phyloP scores from a whole-genome alignment of 2,888 invertebrate genomes.

The Omphaloscelis lunosa region DNA sequence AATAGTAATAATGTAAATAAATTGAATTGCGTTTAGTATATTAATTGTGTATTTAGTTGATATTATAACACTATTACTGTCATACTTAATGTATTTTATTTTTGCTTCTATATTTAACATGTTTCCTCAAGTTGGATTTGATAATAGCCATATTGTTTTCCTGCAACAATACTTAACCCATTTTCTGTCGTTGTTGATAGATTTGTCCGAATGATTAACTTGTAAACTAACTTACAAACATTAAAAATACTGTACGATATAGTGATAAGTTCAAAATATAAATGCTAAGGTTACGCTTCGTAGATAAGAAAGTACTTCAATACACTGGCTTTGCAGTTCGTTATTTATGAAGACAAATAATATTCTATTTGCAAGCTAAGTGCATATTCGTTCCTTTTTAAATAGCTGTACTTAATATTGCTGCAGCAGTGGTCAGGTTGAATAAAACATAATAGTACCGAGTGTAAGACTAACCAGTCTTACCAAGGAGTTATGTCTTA shows the following conservation, averaged over 20 bases:
- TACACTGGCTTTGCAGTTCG: constrained; percentile 21
- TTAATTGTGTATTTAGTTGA: constrained; percentile 21
- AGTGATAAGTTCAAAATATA: constrained; percentile 50
- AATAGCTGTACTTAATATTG: background rate
- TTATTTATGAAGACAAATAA: constrained; percentile 1
- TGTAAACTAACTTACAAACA: constrained; percentile 12
- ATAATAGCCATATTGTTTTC: constrained; percentile 16
- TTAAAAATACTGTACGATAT: constrained; percentile 26
- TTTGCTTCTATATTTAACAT: constrained; percentile 18
- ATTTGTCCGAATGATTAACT: constrained; percentile 23
- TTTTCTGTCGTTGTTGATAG: constrained; percentile 1
- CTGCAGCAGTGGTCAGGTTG: background rate
- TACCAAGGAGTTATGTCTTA: no score
- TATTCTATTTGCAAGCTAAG: background rate
- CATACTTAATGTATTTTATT: constrained; percentile 32
- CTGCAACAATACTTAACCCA: constrained; percentile 24
- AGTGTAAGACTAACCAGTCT: background rate
- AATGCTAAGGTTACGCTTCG: constrained; percentile 57
- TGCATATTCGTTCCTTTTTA: background rate
- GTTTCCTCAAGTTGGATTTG: constrained; percentile 17
- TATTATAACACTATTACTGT: constrained; percentile 25
- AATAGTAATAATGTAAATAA: constrained; percentile 24
- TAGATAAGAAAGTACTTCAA: constrained; percentile 47
- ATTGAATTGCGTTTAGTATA: constrained; percentile 20
- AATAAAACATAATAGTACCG: background rate